phyloP scores from a whole-genome alignment of 2,113 vertebrate genomes.

The Murina feae region DNA sequence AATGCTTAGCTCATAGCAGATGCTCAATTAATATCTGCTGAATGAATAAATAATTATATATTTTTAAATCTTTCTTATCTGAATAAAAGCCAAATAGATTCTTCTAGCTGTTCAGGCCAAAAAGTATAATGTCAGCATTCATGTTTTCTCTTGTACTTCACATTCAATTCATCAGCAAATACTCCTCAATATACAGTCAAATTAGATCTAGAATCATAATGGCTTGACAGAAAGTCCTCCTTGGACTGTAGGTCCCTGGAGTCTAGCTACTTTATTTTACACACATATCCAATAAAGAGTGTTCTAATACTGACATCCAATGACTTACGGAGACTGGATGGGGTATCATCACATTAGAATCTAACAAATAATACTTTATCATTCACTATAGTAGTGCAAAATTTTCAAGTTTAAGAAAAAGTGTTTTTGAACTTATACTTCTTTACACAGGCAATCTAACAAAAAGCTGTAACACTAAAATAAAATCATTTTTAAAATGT shows the following conservation, averaged over 20 bases:
- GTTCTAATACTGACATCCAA: neutral
- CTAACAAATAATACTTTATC: neutral
- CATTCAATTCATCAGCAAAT: neutral
- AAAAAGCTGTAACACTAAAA: neutral
- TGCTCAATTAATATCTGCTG: neutral
- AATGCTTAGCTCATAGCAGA: neutral
- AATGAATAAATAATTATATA: neutral
- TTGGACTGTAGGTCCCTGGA: neutral
- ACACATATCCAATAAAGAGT: neutral
- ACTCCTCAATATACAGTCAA: neutral
- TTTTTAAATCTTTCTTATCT: neutral
- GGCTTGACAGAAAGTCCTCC: neutral
- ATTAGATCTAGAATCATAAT: neutral
- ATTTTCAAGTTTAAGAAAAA: neutral
- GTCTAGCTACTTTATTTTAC: neutral
- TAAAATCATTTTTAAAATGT: neutral
- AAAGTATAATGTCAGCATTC: neutral
- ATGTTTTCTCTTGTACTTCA: neutral
- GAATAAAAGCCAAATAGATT: neutral
- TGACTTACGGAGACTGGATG: neutral
- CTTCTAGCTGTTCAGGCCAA: neutral
- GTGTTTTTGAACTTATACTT: neutral
- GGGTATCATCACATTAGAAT: neutral
- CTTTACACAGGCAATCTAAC: neutral
- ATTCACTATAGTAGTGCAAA: neutral